Evolutionary conservation across 1,140 invertebrate species (phyloP).

Genomic region (Drosophila bipectinata): DNA sequence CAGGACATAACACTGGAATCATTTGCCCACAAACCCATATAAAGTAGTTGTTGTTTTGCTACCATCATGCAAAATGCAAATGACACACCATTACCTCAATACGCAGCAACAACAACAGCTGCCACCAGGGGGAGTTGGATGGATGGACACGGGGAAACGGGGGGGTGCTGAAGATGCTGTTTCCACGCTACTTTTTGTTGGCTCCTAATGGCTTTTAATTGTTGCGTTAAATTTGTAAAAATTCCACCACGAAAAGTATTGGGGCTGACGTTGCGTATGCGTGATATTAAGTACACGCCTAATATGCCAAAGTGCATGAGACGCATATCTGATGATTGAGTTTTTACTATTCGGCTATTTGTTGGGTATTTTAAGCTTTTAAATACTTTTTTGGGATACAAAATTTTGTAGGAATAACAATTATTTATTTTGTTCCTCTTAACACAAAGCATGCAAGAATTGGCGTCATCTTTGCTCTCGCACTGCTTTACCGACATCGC

Average conservation of each 20-base stretch:
- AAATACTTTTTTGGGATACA: not conserved
- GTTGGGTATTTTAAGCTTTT: not conserved
- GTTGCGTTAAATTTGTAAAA: slow-evolving; percentile 74
- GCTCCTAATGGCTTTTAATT: slow-evolving; percentile 77
- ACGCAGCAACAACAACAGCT: slow-evolving; percentile 31
- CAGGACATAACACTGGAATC: slow-evolving; percentile 19
- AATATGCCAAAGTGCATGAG: slow-evolving; percentile 44
- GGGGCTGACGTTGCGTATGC: slow-evolving; percentile 31
- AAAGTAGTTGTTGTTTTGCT: slow-evolving; percentile 44
- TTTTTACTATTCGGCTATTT: not conserved
- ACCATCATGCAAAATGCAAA: slow-evolving; percentile 68
- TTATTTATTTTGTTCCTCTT: not conserved
- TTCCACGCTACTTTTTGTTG: slow-evolving; percentile 62
- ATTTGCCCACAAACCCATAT: slow-evolving; percentile 21
- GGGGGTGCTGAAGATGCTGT: slow-evolving; percentile 35
- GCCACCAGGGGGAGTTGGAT: slow-evolving; percentile 14
- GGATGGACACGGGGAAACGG: not conserved
- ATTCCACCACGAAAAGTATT: slow-evolving; percentile 8
- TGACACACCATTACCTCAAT: slow-evolving; percentile 68
- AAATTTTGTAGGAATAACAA: not conserved
- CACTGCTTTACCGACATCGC: slow-evolving; percentile 61
- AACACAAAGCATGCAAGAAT: not conserved
- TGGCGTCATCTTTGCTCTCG: not conserved
- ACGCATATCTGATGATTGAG: not conserved
- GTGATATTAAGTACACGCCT: slow-evolving; percentile 56